A percentile compares a stretch with the other conserved stretches of the same genome.
Conservation (phyloP, 2,797 vertebrate genomes). For the Coracias cyanogaster region DNA sequence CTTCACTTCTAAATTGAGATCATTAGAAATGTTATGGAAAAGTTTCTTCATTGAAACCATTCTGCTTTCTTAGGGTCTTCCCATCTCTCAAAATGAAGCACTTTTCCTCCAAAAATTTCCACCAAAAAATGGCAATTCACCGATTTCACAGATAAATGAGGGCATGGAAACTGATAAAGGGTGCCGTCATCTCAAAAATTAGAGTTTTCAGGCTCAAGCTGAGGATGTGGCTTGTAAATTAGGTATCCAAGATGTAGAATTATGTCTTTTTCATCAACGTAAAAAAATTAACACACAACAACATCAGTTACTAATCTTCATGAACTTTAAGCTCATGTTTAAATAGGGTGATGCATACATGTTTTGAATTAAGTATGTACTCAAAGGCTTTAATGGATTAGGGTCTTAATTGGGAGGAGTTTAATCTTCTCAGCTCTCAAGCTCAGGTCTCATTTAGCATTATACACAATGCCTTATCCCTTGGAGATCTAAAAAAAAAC, state of each 20-base stretch:
- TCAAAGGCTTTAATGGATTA: slow-evolving; percentile 57
- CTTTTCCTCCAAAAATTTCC: background rate
- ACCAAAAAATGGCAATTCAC: background rate
- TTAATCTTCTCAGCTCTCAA: slow-evolving; percentile 44
- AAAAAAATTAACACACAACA: background rate
- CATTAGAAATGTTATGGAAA: background rate
- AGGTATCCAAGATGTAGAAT: background rate
- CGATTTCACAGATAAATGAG: background rate
- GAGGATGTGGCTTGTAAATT: background rate
- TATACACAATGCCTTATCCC: background rate
- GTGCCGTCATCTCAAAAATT: background rate
- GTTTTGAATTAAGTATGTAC: slow-evolving; percentile 28
- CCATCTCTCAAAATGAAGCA: background rate
- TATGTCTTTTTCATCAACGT: background rate
- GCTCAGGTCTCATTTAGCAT: slow-evolving; percentile 19
- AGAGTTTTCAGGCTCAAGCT: background rate
- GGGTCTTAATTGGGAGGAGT: slow-evolving; percentile 20
- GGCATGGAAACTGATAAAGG: background rate
- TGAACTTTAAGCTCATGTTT: background rate
- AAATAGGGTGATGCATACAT: slow-evolving; percentile 35
- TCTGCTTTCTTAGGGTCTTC: background rate
- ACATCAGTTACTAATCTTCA: background rate
- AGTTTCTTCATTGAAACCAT: background rate
- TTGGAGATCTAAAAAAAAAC: background rate
- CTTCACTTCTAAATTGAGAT: background rate